A percentile compares a stretch with the other conserved stretches of the same genome.
Conservation (phyloP, 2,888 invertebrate species). For the Agrilus mali region DNA sequence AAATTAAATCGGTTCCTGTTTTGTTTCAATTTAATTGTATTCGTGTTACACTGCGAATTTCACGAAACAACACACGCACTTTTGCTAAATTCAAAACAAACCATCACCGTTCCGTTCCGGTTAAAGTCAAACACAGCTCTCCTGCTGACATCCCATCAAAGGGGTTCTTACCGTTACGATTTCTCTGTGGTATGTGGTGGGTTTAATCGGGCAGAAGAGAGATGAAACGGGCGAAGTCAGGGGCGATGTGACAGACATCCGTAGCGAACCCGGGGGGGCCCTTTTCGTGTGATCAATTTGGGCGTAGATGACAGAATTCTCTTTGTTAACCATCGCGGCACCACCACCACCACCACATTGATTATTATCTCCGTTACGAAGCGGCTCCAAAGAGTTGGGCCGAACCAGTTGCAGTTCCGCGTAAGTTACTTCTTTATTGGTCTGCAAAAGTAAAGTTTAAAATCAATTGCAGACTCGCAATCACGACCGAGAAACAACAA, state of each 20-base stretch:
- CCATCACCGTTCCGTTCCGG: not conserved
- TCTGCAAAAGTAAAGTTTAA: conserved; percentile 13
- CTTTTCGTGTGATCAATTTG: conserved; percentile 58
- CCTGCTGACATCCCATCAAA: conserved; percentile 52
- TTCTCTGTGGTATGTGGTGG: conserved; percentile 43
- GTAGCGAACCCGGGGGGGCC: conserved; percentile 28
- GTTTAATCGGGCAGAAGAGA: conserved; percentile 28
- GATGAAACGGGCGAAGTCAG: conserved; percentile 34
- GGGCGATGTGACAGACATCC: conserved; percentile 33
- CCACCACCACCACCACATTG: conserved; percentile 30
- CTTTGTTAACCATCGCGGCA: conserved; percentile 37
- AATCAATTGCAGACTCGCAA: too few species aligned
- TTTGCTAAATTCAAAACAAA: conserved; percentile 4
- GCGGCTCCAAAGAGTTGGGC: conserved; percentile 38
- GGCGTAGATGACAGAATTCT: conserved; percentile 55
- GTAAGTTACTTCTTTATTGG: conserved; percentile 45
- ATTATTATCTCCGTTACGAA: conserved; percentile 29
- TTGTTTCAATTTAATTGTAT: too few species aligned
- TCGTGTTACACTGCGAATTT: too few species aligned
- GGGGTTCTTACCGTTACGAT: conserved; percentile 60
- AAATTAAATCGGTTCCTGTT: too few species aligned
- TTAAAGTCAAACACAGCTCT: conserved; percentile 51
- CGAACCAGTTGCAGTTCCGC: conserved; percentile 45
- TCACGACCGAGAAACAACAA: not conserved
- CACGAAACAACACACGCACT: not conserved